Percentiles rank a stretch among this genome's conserved stretches.
Conservation (phyloP, 2,113 vertebrate genomes). For the Noctilio leporinus region DNA sequence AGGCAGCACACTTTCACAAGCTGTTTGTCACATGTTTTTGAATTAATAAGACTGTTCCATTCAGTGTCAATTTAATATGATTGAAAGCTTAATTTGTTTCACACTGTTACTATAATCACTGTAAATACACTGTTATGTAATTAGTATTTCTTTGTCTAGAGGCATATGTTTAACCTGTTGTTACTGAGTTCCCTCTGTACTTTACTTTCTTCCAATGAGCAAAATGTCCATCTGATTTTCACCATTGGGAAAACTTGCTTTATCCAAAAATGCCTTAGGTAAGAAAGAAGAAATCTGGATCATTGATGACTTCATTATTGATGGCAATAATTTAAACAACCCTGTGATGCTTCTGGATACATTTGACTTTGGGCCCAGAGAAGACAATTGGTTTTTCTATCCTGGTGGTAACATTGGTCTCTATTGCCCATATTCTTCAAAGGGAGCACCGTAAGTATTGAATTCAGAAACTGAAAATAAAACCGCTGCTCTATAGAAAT, state of each 20-base stretch:
- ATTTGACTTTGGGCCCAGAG: constrained; percentile 92
- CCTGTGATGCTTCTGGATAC: constrained; percentile 89
- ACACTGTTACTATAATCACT: background rate
- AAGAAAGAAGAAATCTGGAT: constrained; percentile 99
- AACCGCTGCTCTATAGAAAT: background rate
- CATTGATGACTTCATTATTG: constrained; percentile 96
- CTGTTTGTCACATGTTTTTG: background rate
- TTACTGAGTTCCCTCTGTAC: background rate
- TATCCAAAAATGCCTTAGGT: constrained; percentile 79
- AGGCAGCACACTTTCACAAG: background rate
- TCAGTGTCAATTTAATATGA: background rate
- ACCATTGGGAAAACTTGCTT: constrained; percentile 16
- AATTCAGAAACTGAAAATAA: background rate
- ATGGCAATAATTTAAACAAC: constrained; percentile 91
- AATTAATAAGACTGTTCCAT: background rate
- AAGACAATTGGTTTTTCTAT: constrained; percentile 96
- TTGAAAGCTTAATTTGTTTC: constrained; percentile 5
- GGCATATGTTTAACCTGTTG: background rate
- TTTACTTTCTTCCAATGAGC: background rate
- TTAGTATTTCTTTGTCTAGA: background rate
- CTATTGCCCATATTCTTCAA: constrained; percentile 95
- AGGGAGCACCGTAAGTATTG: constrained; percentile 89
- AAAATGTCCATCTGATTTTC: constrained; percentile 21
- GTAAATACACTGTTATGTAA: background rate
- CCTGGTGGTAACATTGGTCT: constrained; percentile 96